Evolutionary conservation across 2,113 vertebrate genomes (phyloP), one percentile per base, ranked within the genome.

Genomic region (Myotis davidii): DNA sequence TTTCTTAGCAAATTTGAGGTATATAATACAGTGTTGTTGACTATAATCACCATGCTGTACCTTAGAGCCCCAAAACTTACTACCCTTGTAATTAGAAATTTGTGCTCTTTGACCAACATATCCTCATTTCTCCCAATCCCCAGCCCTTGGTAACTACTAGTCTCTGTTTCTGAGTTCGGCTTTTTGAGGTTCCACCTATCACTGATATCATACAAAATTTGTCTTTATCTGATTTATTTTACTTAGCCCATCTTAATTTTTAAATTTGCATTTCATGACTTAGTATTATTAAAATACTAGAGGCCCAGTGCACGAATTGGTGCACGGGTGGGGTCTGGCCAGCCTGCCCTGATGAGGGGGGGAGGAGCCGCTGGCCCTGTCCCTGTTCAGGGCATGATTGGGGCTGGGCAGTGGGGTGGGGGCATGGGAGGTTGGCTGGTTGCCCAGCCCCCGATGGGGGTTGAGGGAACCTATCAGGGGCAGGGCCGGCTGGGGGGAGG

Each of bases 201-300:
- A 82, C 42, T 37, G 48, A 54, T 48, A 67, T 23, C 23, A 13
- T 84, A 74, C 21, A 86, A 25, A 67, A 56, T 37, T n/a, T 67
- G 25, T 79, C 89, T 65, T 82, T 73, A n/a, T 72, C 14, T 89
- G 45, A 83, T 50, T 83, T 92, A 56, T 16, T 76, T 90, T 67
- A 39, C n/a, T 88, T 88, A 83, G 34, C n/a, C 23, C 56, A 54
- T 69, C 29, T 45, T 70, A 59, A 39, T 85, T 91, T 92, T 96
- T n/a, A 82, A 87, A 84, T 92, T 95, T 97, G 5, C 20, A 48
- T 34, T 84, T 92, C 12, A 9, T 65, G 54, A 91, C 69, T 91
- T 81, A 59, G 48, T 42, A 42, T 90, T 90, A 77, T 42, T 83
- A 76, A 88, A 85, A 72, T 74, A 34, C 18, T 54, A 18, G 52